Percentiles rank a stretch among this genome's conserved stretches.
phyloP scores from a whole-genome alignment of 2,113 vertebrate genomes.

The Labrus mixtus region DNA sequence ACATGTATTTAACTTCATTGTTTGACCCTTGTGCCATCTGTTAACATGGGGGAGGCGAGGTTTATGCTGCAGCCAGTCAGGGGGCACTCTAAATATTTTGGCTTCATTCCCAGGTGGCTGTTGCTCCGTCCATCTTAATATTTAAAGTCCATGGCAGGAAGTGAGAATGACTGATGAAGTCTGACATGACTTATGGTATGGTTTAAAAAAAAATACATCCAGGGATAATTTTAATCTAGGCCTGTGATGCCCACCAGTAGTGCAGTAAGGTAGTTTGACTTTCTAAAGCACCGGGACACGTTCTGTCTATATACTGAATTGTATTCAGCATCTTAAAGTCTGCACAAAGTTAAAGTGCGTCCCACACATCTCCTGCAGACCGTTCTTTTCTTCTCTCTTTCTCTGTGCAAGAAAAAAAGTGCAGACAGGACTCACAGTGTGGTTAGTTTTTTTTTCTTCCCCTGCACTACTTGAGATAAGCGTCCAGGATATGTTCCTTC shows the following conservation, averaged over 20 bases:
- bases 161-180: no score
- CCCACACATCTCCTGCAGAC: not conserved
- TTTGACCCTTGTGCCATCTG: no score
- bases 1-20: no score
- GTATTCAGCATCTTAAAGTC: not conserved
- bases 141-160: no score
- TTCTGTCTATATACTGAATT: not conserved
- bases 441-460: conserved; percentile 29
- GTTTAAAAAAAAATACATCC: conserved; percentile 15
- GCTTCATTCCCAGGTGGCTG: no score
- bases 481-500: conserved; percentile 76
- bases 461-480: conserved; percentile 75
- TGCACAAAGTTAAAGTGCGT: not conserved
- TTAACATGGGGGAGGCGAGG: no score
- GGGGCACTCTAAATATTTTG: no score
- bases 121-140: no score
- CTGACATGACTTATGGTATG: conserved; percentile 3
- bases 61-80: no score
- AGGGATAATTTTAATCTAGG: conserved; percentile 3
- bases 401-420: not conserved
- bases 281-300: not conserved
- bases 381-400: not conserved
- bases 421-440: conserved; percentile 11
- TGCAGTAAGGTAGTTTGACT: no score
- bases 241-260: conserved; percentile 7